These are phyloP conservation scores for Drosophila imparisetae DNA, from an alignment of 2,888 invertebrate genomes.

Conservation along the genomic window DNA sequence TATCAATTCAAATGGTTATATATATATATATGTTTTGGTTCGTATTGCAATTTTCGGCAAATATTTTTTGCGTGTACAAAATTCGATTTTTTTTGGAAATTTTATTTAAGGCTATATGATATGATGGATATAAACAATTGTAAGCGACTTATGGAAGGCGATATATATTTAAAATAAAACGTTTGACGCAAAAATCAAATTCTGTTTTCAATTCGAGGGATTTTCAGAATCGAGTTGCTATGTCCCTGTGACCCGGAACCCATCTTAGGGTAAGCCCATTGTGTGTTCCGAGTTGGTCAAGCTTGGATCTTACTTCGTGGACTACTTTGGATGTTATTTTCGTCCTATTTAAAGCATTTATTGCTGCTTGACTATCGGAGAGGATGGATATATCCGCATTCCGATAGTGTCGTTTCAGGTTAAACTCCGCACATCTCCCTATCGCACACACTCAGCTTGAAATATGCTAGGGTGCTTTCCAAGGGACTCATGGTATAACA, in stretches of 20 bases:
- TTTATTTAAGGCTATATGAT: constrained; percentile 28
- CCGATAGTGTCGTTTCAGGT: no score
- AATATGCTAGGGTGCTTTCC: no score
- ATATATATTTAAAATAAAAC: constrained; percentile 46
- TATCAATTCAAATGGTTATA: background rate
- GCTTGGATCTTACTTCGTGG: no score
- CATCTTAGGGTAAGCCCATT: no score
- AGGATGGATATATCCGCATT: no score
- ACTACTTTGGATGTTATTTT: no score
- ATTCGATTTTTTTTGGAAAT: background rate
- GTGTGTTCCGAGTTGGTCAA: no score
- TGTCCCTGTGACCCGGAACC: no score
- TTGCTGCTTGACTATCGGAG: no score
- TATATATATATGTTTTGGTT: background rate
- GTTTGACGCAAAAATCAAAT: constrained; percentile 29
- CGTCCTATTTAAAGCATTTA: no score
- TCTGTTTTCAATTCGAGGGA: background rate
- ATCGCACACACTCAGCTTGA: no score
- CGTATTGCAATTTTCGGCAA: constrained; percentile 9
- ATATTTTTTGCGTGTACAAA: constrained; percentile 13
- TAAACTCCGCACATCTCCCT: no score
- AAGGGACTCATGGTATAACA: background rate
- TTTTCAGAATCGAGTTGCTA: background rate
- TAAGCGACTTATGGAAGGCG: constrained; percentile 37
- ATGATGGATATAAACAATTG: constrained; percentile 17